phyloP scores from a whole-genome alignment of 2,888 invertebrate species.

The Amphipyra berbera region DNA sequence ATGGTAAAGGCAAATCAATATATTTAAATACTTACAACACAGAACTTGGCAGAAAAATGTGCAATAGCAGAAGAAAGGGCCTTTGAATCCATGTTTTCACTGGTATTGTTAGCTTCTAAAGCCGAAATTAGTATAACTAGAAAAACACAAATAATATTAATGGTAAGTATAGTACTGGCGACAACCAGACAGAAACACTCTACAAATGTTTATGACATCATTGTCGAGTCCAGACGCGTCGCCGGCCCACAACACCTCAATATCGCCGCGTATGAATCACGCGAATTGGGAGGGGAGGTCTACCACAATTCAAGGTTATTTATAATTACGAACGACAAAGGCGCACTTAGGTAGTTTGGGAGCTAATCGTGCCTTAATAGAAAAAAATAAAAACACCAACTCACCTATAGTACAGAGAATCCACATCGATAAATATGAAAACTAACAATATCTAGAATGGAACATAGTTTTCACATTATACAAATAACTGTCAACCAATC shows the following conservation, averaged over 20 bases:
- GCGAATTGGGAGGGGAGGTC: conserved; percentile 21
- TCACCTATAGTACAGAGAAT: conserved; percentile 23
- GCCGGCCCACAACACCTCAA: conserved; percentile 2
- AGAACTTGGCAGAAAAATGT: conserved; percentile 84
- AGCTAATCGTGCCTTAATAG: too few species aligned
- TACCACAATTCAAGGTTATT: conserved; percentile 12
- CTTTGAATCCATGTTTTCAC: conserved; percentile 77
- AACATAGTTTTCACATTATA: conserved; percentile 26
- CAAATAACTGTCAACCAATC: conserved; percentile 34
- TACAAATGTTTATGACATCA: conserved; percentile 45
- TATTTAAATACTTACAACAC: conserved; percentile 81
- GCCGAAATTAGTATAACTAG: conserved; percentile 67
- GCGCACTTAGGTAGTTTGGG: not conserved
- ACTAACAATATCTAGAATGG: conserved; percentile 14
- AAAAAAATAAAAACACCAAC: conserved; percentile 4
- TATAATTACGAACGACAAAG: not conserved
- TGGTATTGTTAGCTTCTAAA: conserved; percentile 57
- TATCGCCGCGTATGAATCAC: conserved; percentile 36
- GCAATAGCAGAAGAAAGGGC: conserved; percentile 77
- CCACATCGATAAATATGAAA: conserved; percentile 40
- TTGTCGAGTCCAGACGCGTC: conserved; percentile 24
- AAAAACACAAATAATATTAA: conserved; percentile 56
- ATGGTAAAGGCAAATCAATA: not conserved
- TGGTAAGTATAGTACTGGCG: not conserved
- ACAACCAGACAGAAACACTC: conserved; percentile 23